Percentiles rank a stretch among this genome's conserved stretches.
phyloP scores from a whole-genome alignment of 1,140 invertebrate species.

The Trinorchestia longiramus region DNA sequence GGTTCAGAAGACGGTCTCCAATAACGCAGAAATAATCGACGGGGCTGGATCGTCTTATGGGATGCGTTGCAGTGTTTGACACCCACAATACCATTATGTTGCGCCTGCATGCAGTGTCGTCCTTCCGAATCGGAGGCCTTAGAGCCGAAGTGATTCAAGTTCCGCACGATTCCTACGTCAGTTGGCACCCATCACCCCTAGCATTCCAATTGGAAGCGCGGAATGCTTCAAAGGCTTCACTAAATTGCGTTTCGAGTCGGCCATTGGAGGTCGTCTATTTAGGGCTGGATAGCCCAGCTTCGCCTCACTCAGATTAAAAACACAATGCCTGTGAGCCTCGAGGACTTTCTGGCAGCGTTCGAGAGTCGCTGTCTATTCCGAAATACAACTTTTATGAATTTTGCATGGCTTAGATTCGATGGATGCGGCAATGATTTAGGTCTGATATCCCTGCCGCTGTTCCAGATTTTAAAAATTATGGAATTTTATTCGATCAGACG shows the following conservation, averaged over 20 bases:
- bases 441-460: background rate
- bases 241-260: conserved; percentile 39
- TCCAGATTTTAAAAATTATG: background rate
- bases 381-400: conserved; percentile 26
- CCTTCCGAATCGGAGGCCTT: background rate
- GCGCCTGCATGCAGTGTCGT: background rate
- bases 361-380: background rate
- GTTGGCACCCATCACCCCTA: background rate
- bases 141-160: conserved; percentile 17
- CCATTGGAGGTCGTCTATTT: conserved; percentile 44
- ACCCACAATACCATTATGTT: conserved; percentile 26
- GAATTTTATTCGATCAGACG: background rate
- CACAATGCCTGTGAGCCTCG: conserved; percentile 21
- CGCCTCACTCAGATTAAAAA: conserved; percentile 49
- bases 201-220: conserved; percentile 41
- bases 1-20: background rate
- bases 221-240: conserved; percentile 47
- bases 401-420: background rate
- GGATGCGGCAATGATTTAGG: background rate
- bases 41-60: background rate
- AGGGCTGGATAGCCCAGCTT: conserved; percentile 17
- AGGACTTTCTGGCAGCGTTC: background rate
- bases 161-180: background rate
- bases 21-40: conserved; percentile 16
- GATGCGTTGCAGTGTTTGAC: background rate